phyloP scores from a whole-genome alignment of 1,140 invertebrate genomes.

The Battus philenor region DNA sequence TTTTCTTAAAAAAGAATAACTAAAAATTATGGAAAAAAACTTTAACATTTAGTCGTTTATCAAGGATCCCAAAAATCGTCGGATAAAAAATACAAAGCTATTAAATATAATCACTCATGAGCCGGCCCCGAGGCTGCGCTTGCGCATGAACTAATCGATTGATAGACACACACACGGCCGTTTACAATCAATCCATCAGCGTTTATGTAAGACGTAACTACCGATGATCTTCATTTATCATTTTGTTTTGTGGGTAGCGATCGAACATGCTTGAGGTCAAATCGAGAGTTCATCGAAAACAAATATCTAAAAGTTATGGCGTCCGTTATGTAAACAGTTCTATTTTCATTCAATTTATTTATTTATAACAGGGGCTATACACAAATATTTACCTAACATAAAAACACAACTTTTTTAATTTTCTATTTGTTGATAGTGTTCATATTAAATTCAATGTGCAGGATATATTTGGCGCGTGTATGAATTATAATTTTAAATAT shows the following conservation, averaged over 20 bases:
- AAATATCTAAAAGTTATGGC: constrained; percentile 33
- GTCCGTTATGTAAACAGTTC: too few species aligned
- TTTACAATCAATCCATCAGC: constrained; percentile 73
- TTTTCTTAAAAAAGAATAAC: too few species aligned
- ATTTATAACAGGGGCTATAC: too few species aligned
- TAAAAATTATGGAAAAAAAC: constrained; percentile 20
- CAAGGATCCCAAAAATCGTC: constrained; percentile 43
- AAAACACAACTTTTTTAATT: too few species aligned
- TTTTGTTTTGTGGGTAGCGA: constrained; percentile 66
- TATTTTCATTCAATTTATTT: too few species aligned
- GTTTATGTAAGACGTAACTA: constrained; percentile 67
- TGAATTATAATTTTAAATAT: too few species aligned
- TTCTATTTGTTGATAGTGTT: too few species aligned
- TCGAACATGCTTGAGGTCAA: constrained; percentile 54
- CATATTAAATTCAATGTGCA: too few species aligned
- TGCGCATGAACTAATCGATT: constrained; percentile 63
- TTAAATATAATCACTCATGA: constrained; percentile 65
- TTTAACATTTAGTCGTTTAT: constrained; percentile 32
- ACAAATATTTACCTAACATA: too few species aligned
- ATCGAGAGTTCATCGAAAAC: constrained; percentile 34
- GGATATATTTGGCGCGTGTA: too few species aligned
- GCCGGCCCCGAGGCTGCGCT: constrained; percentile 37
- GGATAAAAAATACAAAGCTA: constrained; percentile 60
- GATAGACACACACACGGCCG: constrained; percentile 57
- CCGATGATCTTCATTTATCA: constrained; percentile 71